Percentiles rank a stretch among this genome's conserved stretches.
Conservation (phyloP, 2,113 vertebrate genomes). For the Chlamydotis undulata region DNA sequence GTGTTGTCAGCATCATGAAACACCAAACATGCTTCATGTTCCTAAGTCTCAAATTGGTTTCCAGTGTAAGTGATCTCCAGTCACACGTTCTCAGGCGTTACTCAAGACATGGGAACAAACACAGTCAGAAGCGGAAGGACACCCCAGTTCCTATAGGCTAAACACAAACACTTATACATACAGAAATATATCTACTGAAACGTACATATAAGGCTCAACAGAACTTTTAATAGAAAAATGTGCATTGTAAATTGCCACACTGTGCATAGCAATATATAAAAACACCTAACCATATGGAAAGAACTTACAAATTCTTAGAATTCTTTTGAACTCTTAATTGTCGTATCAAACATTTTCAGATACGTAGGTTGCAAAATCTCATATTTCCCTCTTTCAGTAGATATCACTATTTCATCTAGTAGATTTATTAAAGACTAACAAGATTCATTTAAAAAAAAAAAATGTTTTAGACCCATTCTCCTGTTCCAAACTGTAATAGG, state of each 20-base stretch:
- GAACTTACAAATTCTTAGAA: not conserved
- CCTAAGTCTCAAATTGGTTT: not conserved
- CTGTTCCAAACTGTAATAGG: not conserved
- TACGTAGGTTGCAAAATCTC: accelerated
- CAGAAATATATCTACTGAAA: not conserved
- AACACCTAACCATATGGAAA: not conserved
- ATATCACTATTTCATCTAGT: not conserved
- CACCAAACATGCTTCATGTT: not conserved
- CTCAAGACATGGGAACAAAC: not conserved
- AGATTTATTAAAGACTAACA: not conserved
- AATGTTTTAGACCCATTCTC: not conserved
- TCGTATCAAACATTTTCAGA: not conserved
- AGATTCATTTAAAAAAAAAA: not conserved
- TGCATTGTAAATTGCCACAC: not conserved
- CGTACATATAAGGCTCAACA: not conserved
- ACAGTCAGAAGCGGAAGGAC: not conserved
- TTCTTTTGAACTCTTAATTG: not conserved
- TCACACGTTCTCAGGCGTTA: not conserved
- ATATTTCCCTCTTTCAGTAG: not conserved
- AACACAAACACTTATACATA: not conserved
- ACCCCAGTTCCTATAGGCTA: not conserved
- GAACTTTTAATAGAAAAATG: not conserved
- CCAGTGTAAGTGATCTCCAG: not conserved
- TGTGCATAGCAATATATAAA: not conserved
- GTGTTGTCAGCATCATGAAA: not conserved